A percentile compares a stretch with the other conserved stretches of the same genome.
These are phyloP conservation scores for Pangasius sanitwongsei DNA, from an alignment of 2,797 vertebrate genomes.

Conservation along the genomic window DNA sequence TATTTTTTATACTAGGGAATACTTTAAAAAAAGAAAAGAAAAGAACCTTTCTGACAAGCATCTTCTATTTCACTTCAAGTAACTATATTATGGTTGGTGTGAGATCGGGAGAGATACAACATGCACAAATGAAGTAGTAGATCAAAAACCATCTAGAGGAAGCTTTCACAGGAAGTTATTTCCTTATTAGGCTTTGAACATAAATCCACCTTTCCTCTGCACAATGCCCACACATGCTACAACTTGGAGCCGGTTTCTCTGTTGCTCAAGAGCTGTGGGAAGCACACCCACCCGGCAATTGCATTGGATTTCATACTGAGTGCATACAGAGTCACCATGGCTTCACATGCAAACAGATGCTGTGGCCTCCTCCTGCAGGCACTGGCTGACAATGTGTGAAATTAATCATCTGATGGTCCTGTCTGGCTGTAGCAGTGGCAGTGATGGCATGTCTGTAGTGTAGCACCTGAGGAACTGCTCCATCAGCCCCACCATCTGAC, in stretches of 20 bases:
- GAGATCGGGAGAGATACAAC: not conserved
- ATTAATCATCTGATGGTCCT: constrained; percentile 46
- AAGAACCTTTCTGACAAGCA: not conserved
- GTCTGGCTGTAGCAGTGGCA: not conserved
- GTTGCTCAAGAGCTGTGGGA: constrained; percentile 43
- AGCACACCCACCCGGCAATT: constrained; percentile 27
- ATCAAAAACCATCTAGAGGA: constrained; percentile 39
- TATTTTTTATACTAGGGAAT: not conserved
- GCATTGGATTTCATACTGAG: not conserved
- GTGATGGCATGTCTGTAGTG: constrained; percentile 19
- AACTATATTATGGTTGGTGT: not conserved
- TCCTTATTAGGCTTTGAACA: constrained; percentile 44
- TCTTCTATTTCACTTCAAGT: not conserved
- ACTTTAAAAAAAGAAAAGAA: not conserved
- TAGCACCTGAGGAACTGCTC: not conserved
- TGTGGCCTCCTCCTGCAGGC: constrained; percentile 11
- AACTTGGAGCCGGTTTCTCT: constrained; percentile 29
- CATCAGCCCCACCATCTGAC: constrained; percentile 19
- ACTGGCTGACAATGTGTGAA: constrained; percentile 26
- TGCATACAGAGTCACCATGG: constrained; percentile 13
- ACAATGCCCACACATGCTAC: constrained; percentile 2
- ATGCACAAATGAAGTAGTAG: constrained; percentile 37
- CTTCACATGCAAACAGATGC: constrained; percentile 41
- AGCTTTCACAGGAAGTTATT: constrained; percentile 44
- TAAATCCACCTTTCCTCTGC: constrained; percentile 19